Evolutionary conservation across 2,888 invertebrate genomes (phyloP).

Genomic region (Cheilosia soror): DNA sequence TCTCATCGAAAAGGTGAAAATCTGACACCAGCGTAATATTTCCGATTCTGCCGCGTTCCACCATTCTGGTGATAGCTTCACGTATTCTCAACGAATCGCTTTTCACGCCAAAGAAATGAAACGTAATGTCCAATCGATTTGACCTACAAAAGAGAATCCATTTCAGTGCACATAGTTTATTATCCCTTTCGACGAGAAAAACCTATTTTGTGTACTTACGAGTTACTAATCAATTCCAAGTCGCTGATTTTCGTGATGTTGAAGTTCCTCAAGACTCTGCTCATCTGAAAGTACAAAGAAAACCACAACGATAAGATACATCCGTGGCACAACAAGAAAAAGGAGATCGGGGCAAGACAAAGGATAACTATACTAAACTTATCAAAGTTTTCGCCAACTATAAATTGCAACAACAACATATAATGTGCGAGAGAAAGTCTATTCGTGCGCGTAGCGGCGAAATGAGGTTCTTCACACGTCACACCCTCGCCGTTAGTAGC

Average conservation of each 20-base stretch:
- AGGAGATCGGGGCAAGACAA: slow-evolving; percentile 14
- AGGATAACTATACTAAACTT: slow-evolving; percentile 49
- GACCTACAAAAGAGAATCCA: slow-evolving; percentile 77
- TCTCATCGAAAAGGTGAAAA: slow-evolving; percentile 88
- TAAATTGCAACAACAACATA: slow-evolving; percentile 10
- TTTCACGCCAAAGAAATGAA: slow-evolving; percentile 84
- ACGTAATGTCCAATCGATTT: slow-evolving; percentile 85
- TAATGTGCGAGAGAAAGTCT: neutral
- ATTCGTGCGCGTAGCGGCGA: slow-evolving; percentile 40
- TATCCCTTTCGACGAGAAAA: neutral
- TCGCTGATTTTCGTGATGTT: slow-evolving; percentile 89
- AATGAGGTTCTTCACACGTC: slow-evolving; percentile 36
- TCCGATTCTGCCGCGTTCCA: slow-evolving; percentile 86
- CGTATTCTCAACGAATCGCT: slow-evolving; percentile 82
- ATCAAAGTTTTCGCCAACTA: slow-evolving; percentile 41
- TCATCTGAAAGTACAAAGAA: slow-evolving; percentile 85
- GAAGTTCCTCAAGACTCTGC: slow-evolving; percentile 87
- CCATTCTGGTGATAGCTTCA: slow-evolving; percentile 85
- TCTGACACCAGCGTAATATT: slow-evolving; percentile 87
- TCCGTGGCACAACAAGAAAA: neutral
- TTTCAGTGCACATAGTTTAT: slow-evolving; percentile 9
- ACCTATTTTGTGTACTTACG: slow-evolving; percentile 84
- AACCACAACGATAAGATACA: slow-evolving; percentile 27
- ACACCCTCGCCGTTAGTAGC: slow-evolving; percentile 19
- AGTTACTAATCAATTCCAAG: slow-evolving; percentile 87